These are phyloP conservation scores for Chrysogorgia sp. DNA, from an alignment of 92 coral and sea anemone species.

Conservation along the genomic window DNA sequence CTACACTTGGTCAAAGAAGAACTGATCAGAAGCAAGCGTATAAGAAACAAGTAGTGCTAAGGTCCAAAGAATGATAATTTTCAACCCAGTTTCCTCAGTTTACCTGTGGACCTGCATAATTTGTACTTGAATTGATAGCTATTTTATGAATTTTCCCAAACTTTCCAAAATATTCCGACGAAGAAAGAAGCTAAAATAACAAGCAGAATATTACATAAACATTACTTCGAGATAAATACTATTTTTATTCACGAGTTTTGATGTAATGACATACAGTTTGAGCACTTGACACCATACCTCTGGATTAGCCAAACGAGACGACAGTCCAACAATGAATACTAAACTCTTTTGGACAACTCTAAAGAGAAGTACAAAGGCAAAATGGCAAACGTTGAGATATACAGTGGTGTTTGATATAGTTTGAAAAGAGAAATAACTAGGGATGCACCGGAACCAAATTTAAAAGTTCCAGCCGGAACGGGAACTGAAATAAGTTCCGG, in stretches of 20 bases:
- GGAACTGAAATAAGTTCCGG: no score
- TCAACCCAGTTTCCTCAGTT: no score
- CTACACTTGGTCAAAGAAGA: no score
- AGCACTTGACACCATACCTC: constrained; percentile 69
- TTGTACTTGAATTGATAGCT: constrained; percentile 94
- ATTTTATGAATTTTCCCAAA: constrained; percentile 99
- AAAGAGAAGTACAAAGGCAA: constrained; percentile 7
- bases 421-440: no score
- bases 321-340: constrained; percentile 95
- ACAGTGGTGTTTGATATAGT: no score
- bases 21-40: no score
- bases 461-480: no score
- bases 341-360: constrained; percentile 98
- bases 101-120: constrained; percentile 99
- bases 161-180: constrained; percentile 97
- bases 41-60: no score
- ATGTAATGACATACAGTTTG: no score
- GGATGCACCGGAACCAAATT: no score
- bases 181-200: constrained; percentile 70
- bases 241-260: background rate
- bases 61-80: no score
- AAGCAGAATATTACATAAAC: constrained; percentile 1
- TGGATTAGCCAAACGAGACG: constrained; percentile 93
- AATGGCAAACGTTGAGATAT: background rate
- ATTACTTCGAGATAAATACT: background rate